Base-by-base conservation (phyloP, 2,797 vertebrate genomes). In the Poecilia velifera region DNA sequence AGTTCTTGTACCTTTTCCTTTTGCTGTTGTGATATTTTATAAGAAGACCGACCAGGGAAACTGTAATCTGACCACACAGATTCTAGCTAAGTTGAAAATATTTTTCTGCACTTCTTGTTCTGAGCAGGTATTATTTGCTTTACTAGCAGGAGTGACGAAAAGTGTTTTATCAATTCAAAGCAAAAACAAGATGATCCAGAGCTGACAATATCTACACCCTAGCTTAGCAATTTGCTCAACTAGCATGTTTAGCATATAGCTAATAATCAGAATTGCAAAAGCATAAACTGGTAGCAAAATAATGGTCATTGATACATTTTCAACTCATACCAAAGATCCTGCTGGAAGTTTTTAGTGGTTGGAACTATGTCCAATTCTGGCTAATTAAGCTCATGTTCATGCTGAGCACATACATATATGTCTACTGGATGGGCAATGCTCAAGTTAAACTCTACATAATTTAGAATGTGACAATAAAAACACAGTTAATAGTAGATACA, bases 1-100 rank as follows among this genome's bases (percentile, higher is more conserved):
- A 73, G 74, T 59, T 81, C 68, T 72, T 74, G 59, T 73, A 74
- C 78, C 62, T 80, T 86, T 81, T 86, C 47, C 72, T 87, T 74
- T 79, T 80, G 72, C 70, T 80, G 49, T 22, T 53, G 20, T 53
- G 20, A 53, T 25, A 25, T 53, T 53, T 53, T 25, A 53, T 3
- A 53, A 22, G 10, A 45, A 45, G 49, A 25, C 20, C 28, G 13
- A 31, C 13, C 57, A 14, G n/a, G 22, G 4, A 31, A 13, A 12
- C 28, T 59, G 0, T 31, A 57, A 28, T 31, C n/a, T 28, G 57
- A 59, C n/a, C 2, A 59, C 10, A 31, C n/a, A 16, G 57, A 59
- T 31, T 59, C 12, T 31, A 28, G 12, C 10, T 12, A 59, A 59
- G n/a, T 59, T 59, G 57, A 59, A 59, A 31, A 14, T 31, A 14